A percentile compares a stretch with the other conserved stretches of the same genome.
Evolutionary conservation across 2,797 vertebrate species (phyloP).

Genomic region (Parambassis ranga): DNA sequence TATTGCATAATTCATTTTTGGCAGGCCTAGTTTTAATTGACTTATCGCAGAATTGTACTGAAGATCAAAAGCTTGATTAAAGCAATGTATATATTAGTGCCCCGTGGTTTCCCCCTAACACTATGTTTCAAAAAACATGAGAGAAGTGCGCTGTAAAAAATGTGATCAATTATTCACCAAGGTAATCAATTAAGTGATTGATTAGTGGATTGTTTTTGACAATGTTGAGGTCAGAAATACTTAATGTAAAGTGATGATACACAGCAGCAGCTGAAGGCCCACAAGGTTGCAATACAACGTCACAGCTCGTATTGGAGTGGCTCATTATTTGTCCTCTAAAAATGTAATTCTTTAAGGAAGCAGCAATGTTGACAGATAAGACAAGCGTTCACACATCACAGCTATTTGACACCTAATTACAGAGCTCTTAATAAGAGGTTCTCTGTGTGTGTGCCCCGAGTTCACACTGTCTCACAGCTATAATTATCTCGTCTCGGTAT

Average conservation of each 20-base stretch:
- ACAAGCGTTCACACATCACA: conserved; percentile 72
- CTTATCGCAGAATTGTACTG: conserved; percentile 80
- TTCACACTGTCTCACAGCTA: conserved; percentile 71
- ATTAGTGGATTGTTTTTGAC: conserved; percentile 75
- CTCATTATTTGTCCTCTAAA: conserved; percentile 29
- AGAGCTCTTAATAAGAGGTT: conserved; percentile 78
- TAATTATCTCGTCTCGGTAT: conserved; percentile 83
- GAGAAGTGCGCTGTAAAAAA: conserved; percentile 73
- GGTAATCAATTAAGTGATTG: conserved; percentile 80
- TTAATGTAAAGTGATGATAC: conserved; percentile 37
- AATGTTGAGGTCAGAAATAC: conserved; percentile 63
- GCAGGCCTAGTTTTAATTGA: conserved; percentile 85
- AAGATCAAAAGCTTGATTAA: conserved; percentile 84
- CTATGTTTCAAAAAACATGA: conserved; percentile 77
- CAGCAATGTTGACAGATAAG: conserved; percentile 63
- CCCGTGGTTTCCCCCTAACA: conserved; percentile 55
- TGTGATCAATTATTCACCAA: conserved; percentile 77
- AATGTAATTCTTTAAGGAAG: conserved; percentile 50
- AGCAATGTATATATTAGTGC: conserved; percentile 82
- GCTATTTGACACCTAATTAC: conserved; percentile 79
- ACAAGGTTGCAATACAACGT: not conserved
- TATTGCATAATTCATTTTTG: conserved; percentile 84
- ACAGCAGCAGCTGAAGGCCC: not conserved
- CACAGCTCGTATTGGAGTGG: not conserved
- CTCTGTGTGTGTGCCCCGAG: conserved; percentile 63